These are phyloP conservation scores for Eupithecia centaureata DNA, from an alignment of 2,888 invertebrate species.

Conservation along the genomic window DNA sequence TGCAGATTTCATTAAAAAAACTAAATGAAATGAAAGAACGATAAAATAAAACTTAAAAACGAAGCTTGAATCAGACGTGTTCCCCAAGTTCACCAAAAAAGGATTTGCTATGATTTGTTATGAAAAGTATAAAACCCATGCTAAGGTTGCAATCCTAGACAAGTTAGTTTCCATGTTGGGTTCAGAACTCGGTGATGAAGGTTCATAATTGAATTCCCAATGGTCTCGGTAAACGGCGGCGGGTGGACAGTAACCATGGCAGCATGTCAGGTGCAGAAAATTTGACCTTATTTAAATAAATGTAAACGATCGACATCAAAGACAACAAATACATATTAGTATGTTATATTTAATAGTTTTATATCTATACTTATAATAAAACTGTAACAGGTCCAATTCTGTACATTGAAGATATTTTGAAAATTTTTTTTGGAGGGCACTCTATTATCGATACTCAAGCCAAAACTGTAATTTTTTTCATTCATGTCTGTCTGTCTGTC, in stretches of 20 bases:
- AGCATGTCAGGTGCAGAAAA: conserved; percentile 56
- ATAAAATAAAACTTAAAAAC: neutral
- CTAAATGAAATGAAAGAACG: neutral
- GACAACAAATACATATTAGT: neutral
- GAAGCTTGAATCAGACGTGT: too few species aligned
- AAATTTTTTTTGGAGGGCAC: too few species aligned
- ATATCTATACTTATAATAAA: too few species aligned
- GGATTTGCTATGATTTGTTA: too few species aligned
- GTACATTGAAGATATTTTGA: too few species aligned
- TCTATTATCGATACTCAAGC: too few species aligned
- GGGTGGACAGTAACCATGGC: conserved; percentile 62
- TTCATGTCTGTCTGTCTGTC: too few species aligned
- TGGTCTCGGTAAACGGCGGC: conserved; percentile 63
- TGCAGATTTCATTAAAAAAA: neutral
- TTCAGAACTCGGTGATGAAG: conserved; percentile 53
- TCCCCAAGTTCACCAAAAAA: too few species aligned
- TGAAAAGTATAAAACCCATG: neutral
- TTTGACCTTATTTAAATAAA: neutral
- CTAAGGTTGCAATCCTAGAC: neutral
- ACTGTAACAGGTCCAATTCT: too few species aligned
- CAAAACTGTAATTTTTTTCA: too few species aligned
- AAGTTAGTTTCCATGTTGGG: conserved; percentile 40
- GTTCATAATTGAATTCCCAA: conserved; percentile 71
- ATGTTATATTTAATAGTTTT: too few species aligned
- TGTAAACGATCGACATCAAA: neutral